Percentiles rank a stretch among this genome's conserved stretches.
Evolutionary conservation across 2,113 vertebrate genomes (phyloP).

Genomic region (Lophochroa leadbeateri): DNA sequence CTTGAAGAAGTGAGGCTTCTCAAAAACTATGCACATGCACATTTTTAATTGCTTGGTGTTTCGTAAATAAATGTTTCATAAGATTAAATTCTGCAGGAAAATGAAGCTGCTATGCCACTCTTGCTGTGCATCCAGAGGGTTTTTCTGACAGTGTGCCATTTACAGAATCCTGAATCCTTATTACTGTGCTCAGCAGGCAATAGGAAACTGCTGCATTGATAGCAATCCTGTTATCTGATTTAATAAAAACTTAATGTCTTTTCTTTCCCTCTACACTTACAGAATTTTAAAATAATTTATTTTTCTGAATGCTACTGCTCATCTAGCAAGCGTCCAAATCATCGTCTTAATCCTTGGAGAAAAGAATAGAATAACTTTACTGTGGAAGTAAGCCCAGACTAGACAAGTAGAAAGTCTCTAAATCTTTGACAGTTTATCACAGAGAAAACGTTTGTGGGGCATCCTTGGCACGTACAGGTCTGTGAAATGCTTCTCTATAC

Average conservation of each 20-base stretch:
- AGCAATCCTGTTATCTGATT: slow-evolving; percentile 69
- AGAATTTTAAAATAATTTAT: slow-evolving; percentile 26
- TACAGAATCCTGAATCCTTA: slow-evolving; percentile 49
- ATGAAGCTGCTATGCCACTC: background rate
- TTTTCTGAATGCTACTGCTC: slow-evolving; percentile 12
- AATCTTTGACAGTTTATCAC: background rate
- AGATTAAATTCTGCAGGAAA: slow-evolving; percentile 19
- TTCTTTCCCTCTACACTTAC: slow-evolving; percentile 26
- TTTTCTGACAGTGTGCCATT: slow-evolving; percentile 50
- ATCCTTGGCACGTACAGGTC: background rate
- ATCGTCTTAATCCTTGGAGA: background rate
- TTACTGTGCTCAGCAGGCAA: slow-evolving; percentile 64
- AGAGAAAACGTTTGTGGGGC: background rate
- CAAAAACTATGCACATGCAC: background rate
- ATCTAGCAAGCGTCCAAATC: background rate
- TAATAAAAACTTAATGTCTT: slow-evolving; percentile 75
- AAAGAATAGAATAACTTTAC: background rate
- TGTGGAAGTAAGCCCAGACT: background rate
- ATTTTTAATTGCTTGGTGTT: slow-evolving; percentile 23
- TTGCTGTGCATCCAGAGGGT: slow-evolving; percentile 4
- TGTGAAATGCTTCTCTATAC: background rate
- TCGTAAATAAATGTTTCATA: slow-evolving; percentile 48
- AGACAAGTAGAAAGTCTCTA: background rate
- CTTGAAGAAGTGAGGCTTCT: background rate
- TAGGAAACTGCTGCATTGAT: slow-evolving; percentile 61